Base-by-base conservation (phyloP, 2,113 vertebrate genomes). In the Ornithorhynchus anatinus region DNA sequence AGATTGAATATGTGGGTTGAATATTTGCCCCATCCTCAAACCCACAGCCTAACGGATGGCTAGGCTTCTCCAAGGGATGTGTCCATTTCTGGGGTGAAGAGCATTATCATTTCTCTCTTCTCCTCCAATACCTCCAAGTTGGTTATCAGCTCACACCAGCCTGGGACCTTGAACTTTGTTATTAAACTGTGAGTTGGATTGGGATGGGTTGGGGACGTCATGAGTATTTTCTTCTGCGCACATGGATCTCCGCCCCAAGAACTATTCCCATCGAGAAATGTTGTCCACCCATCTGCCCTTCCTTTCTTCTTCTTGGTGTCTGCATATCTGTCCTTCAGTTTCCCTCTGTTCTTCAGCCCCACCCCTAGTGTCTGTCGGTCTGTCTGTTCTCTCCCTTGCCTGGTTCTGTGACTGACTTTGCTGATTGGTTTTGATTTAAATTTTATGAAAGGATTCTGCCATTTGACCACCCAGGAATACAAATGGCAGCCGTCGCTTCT, bases 391-490 rank as follows among this genome's bases (percentile, higher is more conserved):
- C 51, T 51, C 69, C n/a, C 75, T 1, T 0, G n/a, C 20, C 75
- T 62, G 69, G 72, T 77, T 69, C 72, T 35, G 23, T 45, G 29
- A 37, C 51, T 81, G 38, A 22, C 42, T 68, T 75, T 61, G 61
- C 63, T 59, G 44, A 54, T 65, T 59, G 65, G 36, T 80, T 52
- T 5, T 9, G 69, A 78, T 82, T 65, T 39, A 23, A 47, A 75
- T 84, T 76, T 85, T 84, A 70, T 89, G 80, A 83, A 79, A 57
- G 48, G 64, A 36, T 66, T 82, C 83, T 59, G 42, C 45, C 75
- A 64, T 75, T 79, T 80, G 47, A 43, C 76, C 72, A 79, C 75
- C 62, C 11, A 16, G 70, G 81, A 80, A 76, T 19, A 64, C 81
- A 82, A 82, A 71, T 25, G 78, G 72, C 43, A 44, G 36, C 59